Percentiles rank a stretch among this genome's conserved stretches.
phyloP scores from a whole-genome alignment of 2,113 vertebrate species.

The Herpailurus yagouaroundi region DNA sequence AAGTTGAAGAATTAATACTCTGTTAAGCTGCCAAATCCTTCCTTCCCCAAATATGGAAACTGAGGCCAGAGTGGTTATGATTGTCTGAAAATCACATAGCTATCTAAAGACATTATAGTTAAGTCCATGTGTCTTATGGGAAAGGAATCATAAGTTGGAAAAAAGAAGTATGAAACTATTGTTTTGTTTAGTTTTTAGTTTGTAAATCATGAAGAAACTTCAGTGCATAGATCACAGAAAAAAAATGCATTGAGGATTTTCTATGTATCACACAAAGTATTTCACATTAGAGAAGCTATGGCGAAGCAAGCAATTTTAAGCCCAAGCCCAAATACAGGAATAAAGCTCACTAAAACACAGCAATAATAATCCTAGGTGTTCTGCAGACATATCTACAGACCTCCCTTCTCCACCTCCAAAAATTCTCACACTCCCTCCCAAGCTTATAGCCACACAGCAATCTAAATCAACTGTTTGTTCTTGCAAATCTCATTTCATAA shows the following conservation, averaged over 20 bases:
- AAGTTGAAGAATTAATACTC: not conserved
- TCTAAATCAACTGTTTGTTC: constrained; percentile 44
- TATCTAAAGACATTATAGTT: not conserved
- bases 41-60: constrained; percentile 4
- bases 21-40: not conserved
- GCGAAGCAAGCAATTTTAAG: not conserved
- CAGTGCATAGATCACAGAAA: not conserved
- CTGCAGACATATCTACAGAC: not conserved
- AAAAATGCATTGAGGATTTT: not conserved
- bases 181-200: not conserved
- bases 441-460: not conserved
- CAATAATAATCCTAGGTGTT: not conserved
- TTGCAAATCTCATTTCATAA: constrained; percentile 63
- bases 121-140: not conserved
- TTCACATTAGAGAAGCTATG: not conserved
- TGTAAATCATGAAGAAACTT: not conserved
- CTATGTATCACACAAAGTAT: not conserved
- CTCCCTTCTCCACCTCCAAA: accelerated
- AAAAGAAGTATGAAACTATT: not conserved
- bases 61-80: not conserved
- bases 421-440: not conserved
- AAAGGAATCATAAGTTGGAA: not conserved
- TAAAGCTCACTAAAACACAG: not conserved
- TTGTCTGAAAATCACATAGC: not conserved
- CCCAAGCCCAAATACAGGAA: not conserved